Base-by-base conservation (phyloP, 2,113 vertebrate species). In the Hippocampus mohnikei region DNA sequence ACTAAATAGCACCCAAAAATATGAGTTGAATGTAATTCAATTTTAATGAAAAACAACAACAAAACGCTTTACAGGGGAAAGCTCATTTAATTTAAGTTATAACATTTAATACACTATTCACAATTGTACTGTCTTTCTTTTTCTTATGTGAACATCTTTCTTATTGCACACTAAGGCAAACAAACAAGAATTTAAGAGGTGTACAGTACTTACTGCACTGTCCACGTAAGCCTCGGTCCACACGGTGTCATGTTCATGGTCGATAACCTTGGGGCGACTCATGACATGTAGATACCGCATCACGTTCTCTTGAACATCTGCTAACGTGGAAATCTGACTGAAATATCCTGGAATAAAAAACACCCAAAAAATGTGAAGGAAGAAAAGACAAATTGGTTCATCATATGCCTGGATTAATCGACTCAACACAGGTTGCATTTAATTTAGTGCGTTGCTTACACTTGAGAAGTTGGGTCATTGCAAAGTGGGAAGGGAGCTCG, bases 201-300 rank as follows among this genome's bases (percentile, higher is more conserved):
- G 74, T 53, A 95, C 97, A 41, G 74, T 53, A 95, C 97, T 98
- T 88, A 99, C 97, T 21, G 96, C 95, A 88, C 93, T 97, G 88
- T 99, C 97, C 66, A 98, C 93, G 67, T 99, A 99, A 0, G 97
- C 96, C 81, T 99, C 97, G 0, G 97, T 99, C 97, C 97, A 99
- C 48, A 98, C 93, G 0, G 96, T 95, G 6, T 99, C 96, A 0
- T 99, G 97, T 61, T 99, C 95, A 56, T 98, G 96, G 85, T 99
- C 96, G 11, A 98, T 98, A 8, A 98, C 97, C 81, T 99, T 99
- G 10, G 97, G 97, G 23, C 96, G 90, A 82, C 97, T 99, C 83
- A 99, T 95, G 33, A 99, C 97, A 0, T 99, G 97, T 21, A 99
- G 95, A 70, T 98, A 99, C 72, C 96, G 94, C 95, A 99, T 99